Conservation (phyloP, 1,140 invertebrate genomes). For the Calephelis nemesis region DNA sequence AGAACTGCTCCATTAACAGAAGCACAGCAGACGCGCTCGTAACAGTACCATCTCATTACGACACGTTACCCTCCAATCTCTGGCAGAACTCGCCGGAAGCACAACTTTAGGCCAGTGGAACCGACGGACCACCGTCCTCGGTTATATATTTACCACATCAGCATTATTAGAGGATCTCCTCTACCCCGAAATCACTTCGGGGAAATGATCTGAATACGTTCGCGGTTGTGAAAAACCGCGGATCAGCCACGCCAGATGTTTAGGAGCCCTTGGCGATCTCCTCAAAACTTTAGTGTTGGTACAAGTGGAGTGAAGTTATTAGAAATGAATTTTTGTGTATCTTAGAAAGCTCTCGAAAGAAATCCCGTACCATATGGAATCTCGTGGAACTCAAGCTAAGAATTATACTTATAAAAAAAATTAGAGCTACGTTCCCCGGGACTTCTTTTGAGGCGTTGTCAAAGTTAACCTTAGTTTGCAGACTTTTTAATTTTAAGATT, state of each 20-base stretch:
- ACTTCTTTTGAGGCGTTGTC: no score
- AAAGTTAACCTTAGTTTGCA: constrained; percentile 23
- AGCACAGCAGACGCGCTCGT: constrained; percentile 83
- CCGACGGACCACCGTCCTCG: constrained; percentile 29
- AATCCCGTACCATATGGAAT: no score
- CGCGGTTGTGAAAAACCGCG: constrained; percentile 64
- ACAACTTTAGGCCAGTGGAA: constrained; percentile 52
- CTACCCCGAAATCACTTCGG: constrained; percentile 23
- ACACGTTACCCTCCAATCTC: constrained; percentile 78
- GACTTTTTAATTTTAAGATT: constrained; percentile 15
- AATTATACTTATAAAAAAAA: no score
- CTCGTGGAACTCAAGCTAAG: no score
- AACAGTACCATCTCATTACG: constrained; percentile 86
- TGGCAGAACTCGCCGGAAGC: constrained; percentile 66
- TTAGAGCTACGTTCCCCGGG: no score
- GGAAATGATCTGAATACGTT: constrained; percentile 18
- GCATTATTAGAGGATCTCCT: constrained; percentile 38
- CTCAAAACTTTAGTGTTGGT: background rate
- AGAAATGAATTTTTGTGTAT: constrained; percentile 10
- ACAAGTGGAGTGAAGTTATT: background rate
- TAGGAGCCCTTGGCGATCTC: constrained; percentile 21
- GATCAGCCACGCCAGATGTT: constrained; percentile 27
- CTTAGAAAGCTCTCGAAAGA: no score
- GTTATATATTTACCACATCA: constrained; percentile 39
- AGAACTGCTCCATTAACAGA: constrained; percentile 83